These are phyloP conservation scores for Tamias sibiricus DNA, from an alignment of 2,113 vertebrate genomes.

Conservation along the genomic window DNA sequence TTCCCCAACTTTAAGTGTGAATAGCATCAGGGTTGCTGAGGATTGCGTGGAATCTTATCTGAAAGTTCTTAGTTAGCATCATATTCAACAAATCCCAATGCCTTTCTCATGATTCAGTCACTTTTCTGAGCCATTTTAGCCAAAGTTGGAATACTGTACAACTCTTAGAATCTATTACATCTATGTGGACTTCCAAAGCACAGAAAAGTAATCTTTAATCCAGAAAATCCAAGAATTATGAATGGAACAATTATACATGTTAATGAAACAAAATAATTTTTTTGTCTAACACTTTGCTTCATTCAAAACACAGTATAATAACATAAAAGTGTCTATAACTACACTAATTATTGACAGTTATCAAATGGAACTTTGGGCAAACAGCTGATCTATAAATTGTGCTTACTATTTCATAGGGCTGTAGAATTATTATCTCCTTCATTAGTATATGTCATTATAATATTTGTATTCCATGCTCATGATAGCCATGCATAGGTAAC, in stretches of 20 bases:
- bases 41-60: neutral
- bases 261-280: neutral
- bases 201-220: neutral
- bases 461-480: neutral
- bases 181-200: neutral
- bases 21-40: neutral
- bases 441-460: neutral
- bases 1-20: neutral
- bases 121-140: neutral
- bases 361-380: neutral
- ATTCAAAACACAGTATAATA: neutral
- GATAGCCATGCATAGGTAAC: neutral
- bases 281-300: neutral
- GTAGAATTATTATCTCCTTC: neutral
- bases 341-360: neutral
- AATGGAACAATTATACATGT: neutral
- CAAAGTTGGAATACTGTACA: neutral
- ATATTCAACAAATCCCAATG: neutral
- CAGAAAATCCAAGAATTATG: neutral
- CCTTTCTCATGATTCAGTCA: neutral
- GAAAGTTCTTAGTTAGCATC: neutral
- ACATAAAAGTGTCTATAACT: neutral
- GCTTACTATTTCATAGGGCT: neutral
- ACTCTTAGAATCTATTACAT: neutral
- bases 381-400: neutral